Evolutionary conservation across 2,888 invertebrate genomes (phyloP), one percentile per base, ranked within the genome.

Genomic region (Drosophila longiperda): DNA sequence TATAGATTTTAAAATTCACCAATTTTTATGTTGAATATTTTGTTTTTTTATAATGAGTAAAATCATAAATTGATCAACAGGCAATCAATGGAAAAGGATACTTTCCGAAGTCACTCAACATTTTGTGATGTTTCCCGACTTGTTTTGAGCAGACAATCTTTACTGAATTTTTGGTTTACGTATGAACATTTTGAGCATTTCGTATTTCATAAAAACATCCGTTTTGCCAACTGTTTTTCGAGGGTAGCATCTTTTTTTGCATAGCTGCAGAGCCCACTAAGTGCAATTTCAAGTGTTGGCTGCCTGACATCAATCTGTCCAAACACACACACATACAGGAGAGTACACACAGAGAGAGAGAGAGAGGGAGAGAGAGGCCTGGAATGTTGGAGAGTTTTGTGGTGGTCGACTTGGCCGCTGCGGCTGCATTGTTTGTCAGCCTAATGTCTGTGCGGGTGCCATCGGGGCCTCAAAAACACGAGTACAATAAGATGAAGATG

Each of bases 401-500:
- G 26, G 40, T 23, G 54, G 58, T 17, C 20, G 42, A 54, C 34
- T 40, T 52, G 72, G 70, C 67, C 67, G 67, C 65, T 66, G 68
- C 66, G 72, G 77, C 70, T 78, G 75, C 83, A 82, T 84, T 87
- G 88, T 85, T 87, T 85, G 88, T 83, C 88, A 85, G 85, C 87
- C 87, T 84, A 84, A 82, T 84, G 87, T 82, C 83, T 82, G 82
- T 78, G 83, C 75, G 82, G 72, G 66, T 66, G 75, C 63, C 36
- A 48, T 54, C 42, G 70, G 69, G 70, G 69, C 59, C 74, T 74
- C 70, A 71, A 83, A 82, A 77, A 82, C 59, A 62, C 73, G 61
- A 76, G 67, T 78, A 80, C 83, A 86, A 87, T 89, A 86, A 86
- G 89, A 89, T 80, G 83, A 85, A 79, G 78, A 85, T 81, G 80